phyloP scores from a whole-genome alignment of 2,888 invertebrate genomes.

The Andrena chrysosceles region DNA sequence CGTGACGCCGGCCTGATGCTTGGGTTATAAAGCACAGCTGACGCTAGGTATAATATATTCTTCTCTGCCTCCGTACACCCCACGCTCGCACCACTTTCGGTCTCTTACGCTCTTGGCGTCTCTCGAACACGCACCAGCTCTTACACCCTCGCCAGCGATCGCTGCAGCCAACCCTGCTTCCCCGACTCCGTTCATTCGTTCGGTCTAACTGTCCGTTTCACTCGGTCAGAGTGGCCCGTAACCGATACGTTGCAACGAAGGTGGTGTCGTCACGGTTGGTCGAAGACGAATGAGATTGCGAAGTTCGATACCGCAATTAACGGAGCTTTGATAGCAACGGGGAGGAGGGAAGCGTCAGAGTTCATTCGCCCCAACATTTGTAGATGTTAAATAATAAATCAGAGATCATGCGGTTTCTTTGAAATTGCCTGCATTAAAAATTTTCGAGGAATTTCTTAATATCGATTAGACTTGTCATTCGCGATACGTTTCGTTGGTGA shows the following conservation, averaged over 20 bases:
- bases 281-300: conserved; percentile 72
- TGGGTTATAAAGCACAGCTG: conserved; percentile 83
- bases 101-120: conserved; percentile 54
- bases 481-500: neutral
- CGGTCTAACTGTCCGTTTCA: conserved; percentile 73
- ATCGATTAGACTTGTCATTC: neutral
- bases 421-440: conserved; percentile 6
- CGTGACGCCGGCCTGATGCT: conserved; percentile 76
- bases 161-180: conserved; percentile 46
- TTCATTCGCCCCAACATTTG: conserved; percentile 48
- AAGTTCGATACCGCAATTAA: conserved; percentile 73
- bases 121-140: conserved; percentile 74
- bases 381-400: conserved; percentile 62
- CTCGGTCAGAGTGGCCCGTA: conserved; percentile 62
- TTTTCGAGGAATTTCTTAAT: neutral
- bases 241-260: conserved; percentile 64
- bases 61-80: conserved; percentile 65
- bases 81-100: conserved; percentile 48
- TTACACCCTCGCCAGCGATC: conserved; percentile 62
- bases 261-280: conserved; percentile 69
- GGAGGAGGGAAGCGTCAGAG: conserved; percentile 11
- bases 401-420: conserved; percentile 14
- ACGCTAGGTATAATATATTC: conserved; percentile 79
- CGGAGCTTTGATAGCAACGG: conserved; percentile 56
- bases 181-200: conserved; percentile 46